Evolutionary conservation across 2,888 invertebrate species (phyloP).

Genomic region (Noctua comes): DNA sequence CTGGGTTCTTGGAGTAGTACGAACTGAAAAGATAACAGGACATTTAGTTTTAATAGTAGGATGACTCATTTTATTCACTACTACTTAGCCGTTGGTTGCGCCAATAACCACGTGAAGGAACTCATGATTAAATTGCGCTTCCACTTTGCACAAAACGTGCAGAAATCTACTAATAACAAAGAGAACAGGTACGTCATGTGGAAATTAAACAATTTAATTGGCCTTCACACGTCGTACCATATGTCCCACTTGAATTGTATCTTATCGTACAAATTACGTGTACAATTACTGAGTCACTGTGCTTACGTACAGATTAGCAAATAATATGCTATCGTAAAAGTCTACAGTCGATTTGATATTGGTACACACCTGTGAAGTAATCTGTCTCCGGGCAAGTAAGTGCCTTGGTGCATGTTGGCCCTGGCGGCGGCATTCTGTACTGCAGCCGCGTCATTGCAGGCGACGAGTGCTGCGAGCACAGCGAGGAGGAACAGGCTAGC

Average conservation of each 20-base stretch:
- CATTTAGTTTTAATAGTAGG: conserved; percentile 49
- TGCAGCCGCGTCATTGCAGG: conserved; percentile 31
- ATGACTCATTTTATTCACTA: not conserved
- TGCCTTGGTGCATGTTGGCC: conserved; percentile 29
- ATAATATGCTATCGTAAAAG: not conserved
- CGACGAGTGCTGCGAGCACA: conserved; percentile 32
- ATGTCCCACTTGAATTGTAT: not conserved
- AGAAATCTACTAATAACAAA: not conserved
- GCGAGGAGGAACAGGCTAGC: conserved; percentile 28
- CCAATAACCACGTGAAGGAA: not conserved
- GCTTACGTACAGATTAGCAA: not conserved
- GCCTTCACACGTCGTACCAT: not conserved
- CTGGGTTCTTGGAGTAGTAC: conserved; percentile 62
- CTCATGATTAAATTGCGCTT: not conserved
- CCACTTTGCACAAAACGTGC: not conserved
- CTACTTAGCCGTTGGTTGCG: not conserved
- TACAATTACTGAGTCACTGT: not conserved
- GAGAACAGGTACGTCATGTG: not conserved
- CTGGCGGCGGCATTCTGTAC: conserved; percentile 11
- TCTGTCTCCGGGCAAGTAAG: conserved; percentile 9
- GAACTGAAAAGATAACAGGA: conserved; percentile 12
- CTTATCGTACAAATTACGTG: not conserved
- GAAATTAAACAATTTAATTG: not conserved
- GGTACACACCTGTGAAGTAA: conserved; percentile 47
- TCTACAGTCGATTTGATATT: not conserved